These are phyloP conservation scores for Villa cingulata DNA, from an alignment of 2,888 invertebrate species.

Conservation along the genomic window DNA sequence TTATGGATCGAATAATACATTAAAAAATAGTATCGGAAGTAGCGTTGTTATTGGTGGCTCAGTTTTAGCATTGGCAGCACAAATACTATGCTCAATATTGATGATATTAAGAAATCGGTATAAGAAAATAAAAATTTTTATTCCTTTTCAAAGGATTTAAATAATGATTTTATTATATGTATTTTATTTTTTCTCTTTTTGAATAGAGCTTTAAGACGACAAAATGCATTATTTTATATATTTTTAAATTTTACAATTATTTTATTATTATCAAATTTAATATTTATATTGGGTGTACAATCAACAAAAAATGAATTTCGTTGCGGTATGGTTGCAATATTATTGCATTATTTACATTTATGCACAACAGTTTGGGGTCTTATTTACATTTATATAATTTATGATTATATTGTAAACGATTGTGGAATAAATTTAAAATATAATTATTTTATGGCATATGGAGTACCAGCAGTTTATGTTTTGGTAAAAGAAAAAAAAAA, in stretches of 20 bases:
- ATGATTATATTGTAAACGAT: slow-evolving; percentile 39
- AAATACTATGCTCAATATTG: slow-evolving; percentile 38
- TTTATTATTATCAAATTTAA: slow-evolving; percentile 44
- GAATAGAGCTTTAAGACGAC: slow-evolving; percentile 14
- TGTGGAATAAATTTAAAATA: slow-evolving; percentile 42
- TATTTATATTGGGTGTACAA: slow-evolving; percentile 52
- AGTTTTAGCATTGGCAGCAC: slow-evolving; percentile 39
- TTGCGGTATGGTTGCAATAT: slow-evolving; percentile 51
- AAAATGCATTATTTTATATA: slow-evolving; percentile 36
- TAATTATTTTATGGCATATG: slow-evolving; percentile 47
- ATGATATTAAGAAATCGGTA: slow-evolving; percentile 15
- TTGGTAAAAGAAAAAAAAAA: slow-evolving; percentile 40
- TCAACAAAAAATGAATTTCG: slow-evolving; percentile 51
- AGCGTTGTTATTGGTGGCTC: slow-evolving; percentile 39
- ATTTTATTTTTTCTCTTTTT: background rate
- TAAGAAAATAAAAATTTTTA: too few relatives aligned
- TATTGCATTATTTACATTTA: slow-evolving; percentile 56
- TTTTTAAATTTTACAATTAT: slow-evolving; percentile 48
- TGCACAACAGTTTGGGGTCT: slow-evolving; percentile 58
- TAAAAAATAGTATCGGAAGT: slow-evolving; percentile 38
- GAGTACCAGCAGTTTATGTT: slow-evolving; percentile 49
- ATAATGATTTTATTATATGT: too few relatives aligned
- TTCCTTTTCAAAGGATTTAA: too few relatives aligned
- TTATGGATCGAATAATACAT: slow-evolving; percentile 42
- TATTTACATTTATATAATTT: slow-evolving; percentile 48